Conservation (phyloP, 2,797 vertebrate genomes). For the Crotalus adamanteus region DNA sequence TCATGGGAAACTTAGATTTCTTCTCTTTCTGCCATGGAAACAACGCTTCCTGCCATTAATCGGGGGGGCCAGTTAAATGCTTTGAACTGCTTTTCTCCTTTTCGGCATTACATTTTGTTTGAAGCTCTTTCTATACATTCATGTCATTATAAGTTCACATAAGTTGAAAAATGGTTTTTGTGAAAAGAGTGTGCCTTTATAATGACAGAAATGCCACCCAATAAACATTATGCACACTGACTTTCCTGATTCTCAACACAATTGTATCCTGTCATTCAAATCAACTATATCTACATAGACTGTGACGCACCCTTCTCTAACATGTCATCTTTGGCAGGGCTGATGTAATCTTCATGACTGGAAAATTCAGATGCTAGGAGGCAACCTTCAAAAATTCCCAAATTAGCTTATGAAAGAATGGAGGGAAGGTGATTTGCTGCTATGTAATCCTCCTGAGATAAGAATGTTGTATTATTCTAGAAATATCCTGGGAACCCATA, state of each 20-base stretch:
- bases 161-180: background rate
- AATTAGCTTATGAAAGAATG: background rate
- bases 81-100: too few species aligned
- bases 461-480: background rate
- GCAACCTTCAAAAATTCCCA: background rate
- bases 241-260: background rate
- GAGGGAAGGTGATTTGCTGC: background rate
- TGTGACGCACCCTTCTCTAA: background rate
- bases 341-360: background rate
- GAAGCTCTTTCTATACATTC: background rate
- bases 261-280: background rate
- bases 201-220: background rate
- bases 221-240: background rate
- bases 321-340: background rate
- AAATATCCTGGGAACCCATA: background rate
- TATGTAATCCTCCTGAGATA: background rate
- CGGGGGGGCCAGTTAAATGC: background rate
- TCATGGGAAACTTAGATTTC: background rate
- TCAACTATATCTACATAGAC: background rate
- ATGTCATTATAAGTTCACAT: background rate
- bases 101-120: background rate
- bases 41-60: background rate
- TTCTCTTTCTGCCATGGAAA: background rate
- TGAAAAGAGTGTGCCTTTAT: background rate
- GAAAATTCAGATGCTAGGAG: background rate